Base-by-base conservation (phyloP, 2,797 vertebrate genomes). In the Manis pentadactyla region DNA sequence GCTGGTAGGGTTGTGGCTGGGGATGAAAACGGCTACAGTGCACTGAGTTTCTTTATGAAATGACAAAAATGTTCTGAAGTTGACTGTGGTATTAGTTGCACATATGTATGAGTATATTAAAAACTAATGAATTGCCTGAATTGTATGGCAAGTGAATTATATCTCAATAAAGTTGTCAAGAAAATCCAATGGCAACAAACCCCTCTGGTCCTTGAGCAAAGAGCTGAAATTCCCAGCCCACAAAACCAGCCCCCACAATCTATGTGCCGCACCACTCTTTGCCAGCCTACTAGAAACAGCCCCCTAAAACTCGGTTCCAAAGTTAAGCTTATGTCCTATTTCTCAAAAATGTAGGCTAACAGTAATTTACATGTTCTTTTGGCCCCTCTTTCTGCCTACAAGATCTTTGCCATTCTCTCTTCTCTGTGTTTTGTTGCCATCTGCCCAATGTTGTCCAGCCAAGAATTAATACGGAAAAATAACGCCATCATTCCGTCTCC, bases 401-500 rank as follows among this genome's bases (percentile, higher is more conserved):
- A n/a, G 18, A 14, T 59, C 71, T 49, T 12, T 5, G 18, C n/a
- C 21, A 0, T 31, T n/a, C 73, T 21, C 23, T 29, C 18, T 42
- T 10, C 46, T 17, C 25, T 8, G 0, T 1, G 39, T 23, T 29
- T 31, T 7, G 9, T 39, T 39, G 23, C 29, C 57, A 17, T 71
- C 66, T 10, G n/a, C 11, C 75, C 66, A 3, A 0, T 37, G 25
- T 49, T 46, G 53, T 46, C n/a, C 49, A 53, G 37, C 71, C 7
- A 34, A 53, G 37, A 63, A 51, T 53, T 34, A 3, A 66, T 37
- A 81, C 34, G 8, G 21, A 27, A 42, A 8, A 0, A 27, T 25
- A 2, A 21, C 18, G 10, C 4, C 61, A 3, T 29, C 15, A 0
- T 8, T 29, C 34, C 1, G 1, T 1, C 0, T 42, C 8, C 7